Conservation (phyloP, 2,797 vertebrate genomes). For the Notoglanidium macrostoma region DNA sequence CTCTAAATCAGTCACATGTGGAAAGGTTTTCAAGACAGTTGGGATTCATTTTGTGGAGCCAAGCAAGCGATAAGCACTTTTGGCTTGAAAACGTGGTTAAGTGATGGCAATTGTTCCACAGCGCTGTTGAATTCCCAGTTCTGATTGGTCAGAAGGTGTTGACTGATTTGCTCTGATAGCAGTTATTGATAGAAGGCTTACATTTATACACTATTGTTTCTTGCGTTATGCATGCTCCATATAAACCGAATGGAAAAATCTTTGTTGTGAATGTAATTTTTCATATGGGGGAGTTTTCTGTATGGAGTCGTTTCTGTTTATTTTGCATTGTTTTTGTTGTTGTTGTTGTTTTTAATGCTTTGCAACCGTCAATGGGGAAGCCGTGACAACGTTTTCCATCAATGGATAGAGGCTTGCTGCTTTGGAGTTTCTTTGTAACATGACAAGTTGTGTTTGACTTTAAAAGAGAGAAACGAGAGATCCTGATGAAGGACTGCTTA, state of each 20-base stretch:
- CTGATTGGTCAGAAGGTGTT: not conserved
- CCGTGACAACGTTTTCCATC: not conserved
- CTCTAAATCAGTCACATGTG: conserved; percentile 60
- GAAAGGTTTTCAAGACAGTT: conserved; percentile 63
- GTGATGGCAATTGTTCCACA: conserved; percentile 54
- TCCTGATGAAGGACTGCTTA: not conserved
- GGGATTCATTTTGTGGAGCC: conserved; percentile 57
- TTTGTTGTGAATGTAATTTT: not conserved
- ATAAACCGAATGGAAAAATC: not conserved
- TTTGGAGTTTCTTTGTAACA: not conserved
- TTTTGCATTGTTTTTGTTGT: not conserved
- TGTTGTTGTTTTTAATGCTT: too few relatives aligned
- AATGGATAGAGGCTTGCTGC: not conserved
- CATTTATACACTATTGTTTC: not conserved
- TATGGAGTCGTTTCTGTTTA: not conserved
- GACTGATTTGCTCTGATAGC: not conserved
- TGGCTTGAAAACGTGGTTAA: conserved; percentile 55
- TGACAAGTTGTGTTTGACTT: not conserved
- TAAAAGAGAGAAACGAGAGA: not conserved
- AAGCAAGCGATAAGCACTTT: conserved; percentile 48
- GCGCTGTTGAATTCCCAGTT: not conserved
- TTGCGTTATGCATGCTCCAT: not conserved
- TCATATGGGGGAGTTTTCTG: not conserved
- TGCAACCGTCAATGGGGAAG: not conserved
- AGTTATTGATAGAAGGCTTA: not conserved